Percentiles rank a stretch among this genome's conserved stretches.
phyloP scores from a whole-genome alignment of 2,888 invertebrate genomes.

The Tenthredo notha region DNA sequence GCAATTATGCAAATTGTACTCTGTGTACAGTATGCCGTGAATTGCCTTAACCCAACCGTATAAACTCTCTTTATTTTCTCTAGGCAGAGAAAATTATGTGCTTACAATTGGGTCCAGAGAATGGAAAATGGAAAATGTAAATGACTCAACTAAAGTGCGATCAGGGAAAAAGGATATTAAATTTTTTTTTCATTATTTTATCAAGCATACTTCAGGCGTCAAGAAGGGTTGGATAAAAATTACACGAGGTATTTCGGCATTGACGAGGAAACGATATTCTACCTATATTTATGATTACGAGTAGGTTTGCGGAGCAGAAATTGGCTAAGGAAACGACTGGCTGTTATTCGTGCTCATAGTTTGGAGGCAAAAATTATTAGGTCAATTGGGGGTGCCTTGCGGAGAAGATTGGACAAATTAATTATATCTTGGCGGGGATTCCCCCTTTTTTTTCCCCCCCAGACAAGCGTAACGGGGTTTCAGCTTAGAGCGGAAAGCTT shows the following conservation, averaged over 20 bases:
- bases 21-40: slow-evolving; percentile 1
- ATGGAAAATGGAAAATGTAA: not conserved
- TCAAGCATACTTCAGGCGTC: not conserved
- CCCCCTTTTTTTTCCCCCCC: not conserved
- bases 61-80: not conserved
- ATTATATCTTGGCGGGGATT: slow-evolving; percentile 20
- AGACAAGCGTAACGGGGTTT: not conserved
- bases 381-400: not conserved
- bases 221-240: slow-evolving; percentile 27
- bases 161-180: not conserved
- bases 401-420: slow-evolving; percentile 40
- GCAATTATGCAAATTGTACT: slow-evolving; percentile 41
- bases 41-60: not conserved
- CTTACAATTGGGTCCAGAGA: not conserved
- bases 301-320: not conserved
- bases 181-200: not conserved
- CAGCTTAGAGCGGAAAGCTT: not conserved
- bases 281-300: slow-evolving; percentile 8
- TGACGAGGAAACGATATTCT: not conserved
- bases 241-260: not conserved
- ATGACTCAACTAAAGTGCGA: not conserved
- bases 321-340: slow-evolving; percentile 16
- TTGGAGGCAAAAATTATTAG: slow-evolving; percentile 17
- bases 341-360: not conserved
- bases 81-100: not conserved